phyloP scores from a whole-genome alignment of 2,888 invertebrate genomes.

The Zygothrica quintamaculata region DNA sequence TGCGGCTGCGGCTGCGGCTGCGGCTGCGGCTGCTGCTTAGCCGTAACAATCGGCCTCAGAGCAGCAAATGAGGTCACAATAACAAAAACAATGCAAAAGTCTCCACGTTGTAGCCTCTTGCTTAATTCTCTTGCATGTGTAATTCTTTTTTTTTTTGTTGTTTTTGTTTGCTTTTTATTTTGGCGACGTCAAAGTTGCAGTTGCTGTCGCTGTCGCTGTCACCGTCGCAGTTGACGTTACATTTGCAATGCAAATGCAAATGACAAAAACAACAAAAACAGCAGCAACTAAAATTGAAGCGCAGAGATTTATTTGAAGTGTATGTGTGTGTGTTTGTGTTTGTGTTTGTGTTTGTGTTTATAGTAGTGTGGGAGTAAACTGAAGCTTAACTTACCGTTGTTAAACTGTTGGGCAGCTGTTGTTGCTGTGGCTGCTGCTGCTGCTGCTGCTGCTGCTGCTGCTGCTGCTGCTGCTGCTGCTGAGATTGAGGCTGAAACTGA shows the following conservation, averaged over 20 bases:
- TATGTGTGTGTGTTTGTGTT: too few species aligned
- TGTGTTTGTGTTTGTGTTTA: too few species aligned
- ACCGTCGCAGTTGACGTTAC: conserved; percentile 26
- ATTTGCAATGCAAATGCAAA: conserved; percentile 75
- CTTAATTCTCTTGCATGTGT: conserved; percentile 43
- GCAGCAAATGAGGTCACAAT: conserved; percentile 50
- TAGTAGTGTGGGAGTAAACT: conserved; percentile 4
- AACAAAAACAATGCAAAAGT: conserved; percentile 37
- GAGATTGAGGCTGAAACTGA: conserved; percentile 82
- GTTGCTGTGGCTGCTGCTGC: conserved; percentile 53
- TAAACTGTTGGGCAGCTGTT: conserved; percentile 65
- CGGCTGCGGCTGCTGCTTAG: too few species aligned
- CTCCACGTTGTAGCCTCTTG: conserved; percentile 21
- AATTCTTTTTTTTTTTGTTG: conserved; percentile 17
- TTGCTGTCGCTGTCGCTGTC: conserved; percentile 26
- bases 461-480: conserved; percentile 39
- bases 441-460: conserved; percentile 44
- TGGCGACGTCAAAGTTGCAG: conserved; percentile 27
- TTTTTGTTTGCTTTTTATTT: conserved; percentile 9
- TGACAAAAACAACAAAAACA: too few species aligned
- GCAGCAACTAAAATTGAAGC: conserved; percentile 18
- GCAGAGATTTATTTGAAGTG: not conserved
- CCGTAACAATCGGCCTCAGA: conserved; percentile 19
- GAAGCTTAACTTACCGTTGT: conserved; percentile 76
- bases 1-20: too few species aligned